Base-by-base conservation (phyloP, 2,888 invertebrate species). In the Tanytarsus gracilentus region DNA sequence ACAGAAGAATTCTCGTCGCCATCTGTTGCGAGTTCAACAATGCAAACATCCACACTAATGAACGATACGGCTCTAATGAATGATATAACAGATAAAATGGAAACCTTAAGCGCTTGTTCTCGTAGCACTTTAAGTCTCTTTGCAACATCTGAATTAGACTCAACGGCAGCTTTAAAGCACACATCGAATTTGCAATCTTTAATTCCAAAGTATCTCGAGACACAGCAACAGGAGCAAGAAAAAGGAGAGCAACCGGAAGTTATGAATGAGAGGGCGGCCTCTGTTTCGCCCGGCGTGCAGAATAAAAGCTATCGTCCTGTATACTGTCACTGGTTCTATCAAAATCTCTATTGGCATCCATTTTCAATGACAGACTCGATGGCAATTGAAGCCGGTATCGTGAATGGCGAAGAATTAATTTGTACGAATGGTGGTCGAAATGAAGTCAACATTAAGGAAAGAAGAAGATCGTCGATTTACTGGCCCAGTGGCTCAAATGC, bases 321-420 rank as follows among this genome's bases (percentile, higher is more conserved):
- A 18, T 60, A 60, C 50, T 30, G 50, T 9, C 58, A 58, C 23
- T 58, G 58, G 58, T 58, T 58, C 16, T 58, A 58, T 44, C 58
- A 58, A 48, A 58, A 29, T 48, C 58, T 58, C n/a, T 58, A 58
- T 23, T 58, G 58, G 58, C 58, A 58, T 58, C 58, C 58, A 11
- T 58, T 58, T n/a, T 40, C 58, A 7, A 58, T 58, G 58, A 18
- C 58, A 7, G 58, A 58, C 23, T 58, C 58, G n/a, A 11, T 58
- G n/a, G 58, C 44, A 9, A 16, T 58, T 18, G 58, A 58, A 30
- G 39, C 44, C 16, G 58, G 48, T 2, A 14, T 48, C n/a, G 11
- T 29, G 21, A 58, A 14, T 26, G 58, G 48, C 18, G 40, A 39
- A 11, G 48, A 58, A 18, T 8, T 58, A 18, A 30, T 48, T 2